Base-by-base conservation (phyloP, 2,797 vertebrate genomes). In the Cephalopachus bancanus region DNA sequence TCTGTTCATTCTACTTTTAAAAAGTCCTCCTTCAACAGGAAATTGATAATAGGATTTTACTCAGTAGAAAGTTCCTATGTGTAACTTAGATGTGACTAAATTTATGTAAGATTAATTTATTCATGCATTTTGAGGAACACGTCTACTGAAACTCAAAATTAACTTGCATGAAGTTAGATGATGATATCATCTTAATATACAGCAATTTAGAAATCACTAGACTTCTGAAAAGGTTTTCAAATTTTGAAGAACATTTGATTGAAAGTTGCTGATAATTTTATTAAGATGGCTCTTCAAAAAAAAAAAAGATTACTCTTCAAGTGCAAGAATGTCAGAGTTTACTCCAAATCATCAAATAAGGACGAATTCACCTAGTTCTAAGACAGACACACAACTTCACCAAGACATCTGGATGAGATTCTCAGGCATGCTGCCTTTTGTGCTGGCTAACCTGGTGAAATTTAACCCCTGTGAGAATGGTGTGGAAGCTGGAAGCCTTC, bases 391-490 rank as follows among this genome's bases (percentile, higher is more conserved):
- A 16, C 0, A 5, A 71, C 89, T 89, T 86, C 95, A n/a, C 0
- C 26, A 81, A 95, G 87, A 94, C 93, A 93, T 95, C 49, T 93
- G 95, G 96, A 10, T 83, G 79, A 89, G 87, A 86, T 60, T 93
- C 59, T 49, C 26, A 62, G n/a, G 88, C 78, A 11, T 0, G 17
- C 86, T 72, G 79, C 78, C 91, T 81, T 83, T 93, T 3, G 8
- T 85, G 80, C 60, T 84, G 91, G 88, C 90, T 60, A 80, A 89
- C 71, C 90, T 72, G 81, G 74, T 93, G 97, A 97, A 97, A 97
- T 84, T 93, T 91, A 97, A 97, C 94, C 85, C 79, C 83, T 91
- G 94, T 96, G 96, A 97, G 97, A 96, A 96, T 14, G 51, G 81
- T 80, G 79, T 53, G 28, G 76, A 59, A 55, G 69, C 2, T 94